Percentiles rank a stretch among this genome's conserved stretches.
These are phyloP conservation scores for Metallyticus violacea DNA, from an alignment of 2,888 invertebrate genomes.

Conservation along the genomic window DNA sequence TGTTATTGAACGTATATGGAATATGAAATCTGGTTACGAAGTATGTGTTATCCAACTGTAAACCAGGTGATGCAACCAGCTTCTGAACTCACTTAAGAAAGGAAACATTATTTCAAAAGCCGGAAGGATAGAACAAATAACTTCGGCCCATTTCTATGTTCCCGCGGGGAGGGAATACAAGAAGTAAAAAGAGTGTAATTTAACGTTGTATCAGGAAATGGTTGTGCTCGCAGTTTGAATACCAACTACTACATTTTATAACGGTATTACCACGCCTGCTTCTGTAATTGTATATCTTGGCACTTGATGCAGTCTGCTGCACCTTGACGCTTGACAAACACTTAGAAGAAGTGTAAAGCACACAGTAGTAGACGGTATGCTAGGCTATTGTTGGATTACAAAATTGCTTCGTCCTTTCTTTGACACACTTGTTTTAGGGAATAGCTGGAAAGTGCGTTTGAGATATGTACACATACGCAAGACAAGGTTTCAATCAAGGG, in stretches of 20 bases:
- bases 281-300: not conserved
- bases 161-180: not conserved
- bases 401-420: not conserved
- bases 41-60: not conserved
- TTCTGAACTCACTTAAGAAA: not conserved
- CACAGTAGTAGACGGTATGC: too few relatives aligned
- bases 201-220: not conserved
- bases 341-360: not conserved
- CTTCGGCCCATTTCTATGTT: not conserved
- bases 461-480: too few relatives aligned
- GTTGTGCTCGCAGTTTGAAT: not conserved
- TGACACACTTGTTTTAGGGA: not conserved
- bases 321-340: not conserved
- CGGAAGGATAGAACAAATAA: not conserved
- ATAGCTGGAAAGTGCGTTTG: not conserved
- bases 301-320: not conserved
- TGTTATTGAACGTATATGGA: not conserved
- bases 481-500: too few relatives aligned
- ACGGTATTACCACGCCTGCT: not conserved
- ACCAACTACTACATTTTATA: not conserved
- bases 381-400: too few relatives aligned
- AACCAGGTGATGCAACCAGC: not conserved
- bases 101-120: not conserved
- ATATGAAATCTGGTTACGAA: not conserved
- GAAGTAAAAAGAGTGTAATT: not conserved